Evolutionary conservation across 2,797 vertebrate genomes (phyloP).

Genomic region (Megaceryle alcyon): DNA sequence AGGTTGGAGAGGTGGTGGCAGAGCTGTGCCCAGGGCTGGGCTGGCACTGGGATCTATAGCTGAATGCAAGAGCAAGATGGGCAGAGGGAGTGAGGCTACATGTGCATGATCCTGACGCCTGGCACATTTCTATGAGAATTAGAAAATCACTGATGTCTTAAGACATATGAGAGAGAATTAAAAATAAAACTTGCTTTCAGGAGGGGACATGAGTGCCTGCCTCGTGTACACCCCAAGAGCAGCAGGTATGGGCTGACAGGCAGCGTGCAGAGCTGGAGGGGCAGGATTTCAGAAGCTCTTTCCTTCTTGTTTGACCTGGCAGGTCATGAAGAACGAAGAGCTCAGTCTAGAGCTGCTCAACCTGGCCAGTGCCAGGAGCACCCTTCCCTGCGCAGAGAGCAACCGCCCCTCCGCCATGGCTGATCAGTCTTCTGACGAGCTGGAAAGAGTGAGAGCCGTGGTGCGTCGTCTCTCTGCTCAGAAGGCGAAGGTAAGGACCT

Average conservation of each 20-base stretch:
- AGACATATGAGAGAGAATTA: neutral
- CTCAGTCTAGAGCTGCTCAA: conserved; percentile 82
- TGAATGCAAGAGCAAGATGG: rapidly evolving
- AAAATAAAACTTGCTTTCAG: neutral
- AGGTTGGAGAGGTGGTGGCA: neutral
- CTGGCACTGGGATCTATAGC: neutral
- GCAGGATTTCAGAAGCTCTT: neutral
- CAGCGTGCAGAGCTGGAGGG: neutral
- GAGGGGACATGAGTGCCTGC: neutral
- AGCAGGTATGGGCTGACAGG: neutral
- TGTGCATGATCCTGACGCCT: neutral
- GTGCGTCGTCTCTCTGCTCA: conserved; percentile 50
- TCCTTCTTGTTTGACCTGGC: neutral
- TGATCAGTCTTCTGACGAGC: conserved; percentile 29
- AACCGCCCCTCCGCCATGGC: neutral
- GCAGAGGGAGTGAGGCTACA: neutral
- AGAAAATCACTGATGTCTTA: neutral
- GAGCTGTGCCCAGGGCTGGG: neutral
- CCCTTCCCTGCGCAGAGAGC: conserved; percentile 53
- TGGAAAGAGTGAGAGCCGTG: conserved; percentile 63
- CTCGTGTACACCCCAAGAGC: neutral
- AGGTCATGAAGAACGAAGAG: conserved; percentile 79
- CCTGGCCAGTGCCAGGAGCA: conserved; percentile 75
- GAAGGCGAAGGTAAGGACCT: conserved; percentile 62
- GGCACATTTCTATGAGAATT: neutral